Evolutionary conservation across 2,113 vertebrate genomes (phyloP).

Genomic region (Malurus elegans): DNA sequence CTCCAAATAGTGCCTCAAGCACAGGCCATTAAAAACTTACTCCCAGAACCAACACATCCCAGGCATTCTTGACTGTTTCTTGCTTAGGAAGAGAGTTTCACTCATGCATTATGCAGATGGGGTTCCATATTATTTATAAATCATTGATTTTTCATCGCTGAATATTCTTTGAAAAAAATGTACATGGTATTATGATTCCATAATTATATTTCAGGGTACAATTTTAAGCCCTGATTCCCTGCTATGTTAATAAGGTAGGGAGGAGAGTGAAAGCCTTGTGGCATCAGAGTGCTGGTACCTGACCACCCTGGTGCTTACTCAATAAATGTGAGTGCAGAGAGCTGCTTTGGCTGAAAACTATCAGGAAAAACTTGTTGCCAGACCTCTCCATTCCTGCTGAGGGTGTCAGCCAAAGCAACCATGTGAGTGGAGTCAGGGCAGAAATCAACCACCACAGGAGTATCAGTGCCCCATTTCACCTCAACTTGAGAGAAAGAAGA

Average conservation of each 20-base stretch:
- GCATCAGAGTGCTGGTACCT: background rate
- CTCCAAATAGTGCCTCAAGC: background rate
- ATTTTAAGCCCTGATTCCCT: background rate
- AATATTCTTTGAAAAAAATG: background rate
- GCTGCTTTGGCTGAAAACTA: background rate
- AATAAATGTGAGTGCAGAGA: background rate
- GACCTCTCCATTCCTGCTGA: background rate
- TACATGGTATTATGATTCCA: background rate
- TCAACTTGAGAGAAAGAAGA: background rate
- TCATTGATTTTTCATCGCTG: background rate
- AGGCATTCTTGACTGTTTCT: background rate
- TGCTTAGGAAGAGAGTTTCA: background rate
- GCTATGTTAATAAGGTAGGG: background rate
- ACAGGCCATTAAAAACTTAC: background rate
- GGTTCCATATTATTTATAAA: background rate
- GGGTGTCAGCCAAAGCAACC: background rate
- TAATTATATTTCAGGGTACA: background rate
- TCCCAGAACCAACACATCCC: background rate
- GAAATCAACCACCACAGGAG: background rate
- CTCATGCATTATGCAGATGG: background rate
- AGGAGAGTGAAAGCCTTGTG: background rate
- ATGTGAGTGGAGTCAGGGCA: background rate
- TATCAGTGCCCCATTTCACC: background rate
- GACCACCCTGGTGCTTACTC: background rate
- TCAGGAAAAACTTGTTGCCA: background rate